These are phyloP conservation scores for Dasyurus viverrinus DNA, from an alignment of 2,113 vertebrate genomes.

Conservation along the genomic window DNA sequence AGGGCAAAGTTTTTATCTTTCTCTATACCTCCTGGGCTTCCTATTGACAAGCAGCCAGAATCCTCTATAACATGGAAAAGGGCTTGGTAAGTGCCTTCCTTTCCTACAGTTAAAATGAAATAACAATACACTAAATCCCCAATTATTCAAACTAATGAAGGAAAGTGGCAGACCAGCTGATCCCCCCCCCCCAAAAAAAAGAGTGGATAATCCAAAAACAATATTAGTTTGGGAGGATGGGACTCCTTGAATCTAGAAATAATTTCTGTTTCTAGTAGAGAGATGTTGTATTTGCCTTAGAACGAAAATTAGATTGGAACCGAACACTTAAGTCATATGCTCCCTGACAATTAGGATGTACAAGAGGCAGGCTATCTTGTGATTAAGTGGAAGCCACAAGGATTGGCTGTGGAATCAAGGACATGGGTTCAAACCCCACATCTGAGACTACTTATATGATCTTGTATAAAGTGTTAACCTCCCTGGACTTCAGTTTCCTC, in stretches of 20 bases:
- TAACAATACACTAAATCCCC: conserved; percentile 25
- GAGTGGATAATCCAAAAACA: conserved; percentile 3
- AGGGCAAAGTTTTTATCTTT: neutral
- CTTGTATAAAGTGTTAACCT: neutral
- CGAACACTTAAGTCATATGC: neutral
- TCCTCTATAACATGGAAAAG: neutral
- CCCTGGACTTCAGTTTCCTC: neutral
- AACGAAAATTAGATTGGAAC: neutral
- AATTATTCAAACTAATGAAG: conserved; percentile 42
- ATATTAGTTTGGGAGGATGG: neutral
- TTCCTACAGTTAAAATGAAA: conserved; percentile 39
- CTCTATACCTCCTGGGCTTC: neutral
- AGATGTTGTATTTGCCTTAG: neutral
- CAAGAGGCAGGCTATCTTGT: neutral
- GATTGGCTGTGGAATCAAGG: neutral
- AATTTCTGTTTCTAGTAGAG: neutral
- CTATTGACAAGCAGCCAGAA: neutral
- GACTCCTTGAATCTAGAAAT: neutral
- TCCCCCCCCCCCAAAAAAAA: neutral
- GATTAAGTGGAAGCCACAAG: neutral
- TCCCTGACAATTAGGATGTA: neutral
- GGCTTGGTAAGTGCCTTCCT: neutral
- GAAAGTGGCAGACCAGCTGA: neutral
- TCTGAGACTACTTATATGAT: neutral
- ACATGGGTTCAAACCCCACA: neutral